Evolutionary conservation across 2,888 invertebrate species (phyloP).

Genomic region (Aquatica leii): DNA sequence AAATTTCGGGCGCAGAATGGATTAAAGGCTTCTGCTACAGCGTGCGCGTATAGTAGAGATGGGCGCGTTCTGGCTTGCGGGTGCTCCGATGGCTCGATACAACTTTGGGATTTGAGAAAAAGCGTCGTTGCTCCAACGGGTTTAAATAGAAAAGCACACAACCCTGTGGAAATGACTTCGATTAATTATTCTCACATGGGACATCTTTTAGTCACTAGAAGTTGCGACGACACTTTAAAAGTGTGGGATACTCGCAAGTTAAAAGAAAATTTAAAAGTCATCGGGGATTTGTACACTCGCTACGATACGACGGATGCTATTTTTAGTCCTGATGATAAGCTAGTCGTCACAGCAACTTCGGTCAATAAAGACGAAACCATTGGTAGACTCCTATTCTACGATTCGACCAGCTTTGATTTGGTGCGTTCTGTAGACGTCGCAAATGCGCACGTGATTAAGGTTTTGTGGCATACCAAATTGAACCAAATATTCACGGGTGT

Average conservation of each 20-base stretch:
- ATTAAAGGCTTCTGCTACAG: conserved; percentile 82
- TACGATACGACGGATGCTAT: conserved; percentile 84
- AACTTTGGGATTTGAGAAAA: conserved; percentile 96
- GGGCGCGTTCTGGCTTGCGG: conserved; percentile 90
- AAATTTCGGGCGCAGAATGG: conserved; percentile 90
- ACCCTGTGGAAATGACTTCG: conserved; percentile 82
- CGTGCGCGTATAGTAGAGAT: conserved; percentile 71
- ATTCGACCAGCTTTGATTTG: conserved; percentile 77
- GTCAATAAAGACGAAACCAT: conserved; percentile 67
- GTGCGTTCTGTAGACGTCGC: conserved; percentile 80
- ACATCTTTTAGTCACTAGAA: conserved; percentile 75
- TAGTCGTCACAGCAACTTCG: conserved; percentile 90
- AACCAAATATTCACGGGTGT: conserved; percentile 95
- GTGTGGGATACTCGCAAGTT: conserved; percentile 92
- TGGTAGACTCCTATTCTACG: conserved; percentile 82
- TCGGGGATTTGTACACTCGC: conserved; percentile 77
- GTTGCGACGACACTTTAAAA: conserved; percentile 93
- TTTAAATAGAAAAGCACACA: conserved; percentile 82
- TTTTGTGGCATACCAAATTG: conserved; percentile 96
- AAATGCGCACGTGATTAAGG: conserved; percentile 85
- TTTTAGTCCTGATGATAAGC: conserved; percentile 92
- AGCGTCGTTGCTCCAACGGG: conserved; percentile 88
- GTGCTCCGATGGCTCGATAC: conserved; percentile 94
- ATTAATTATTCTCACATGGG: conserved; percentile 90
- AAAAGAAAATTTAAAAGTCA: conserved; percentile 78